Evolutionary conservation across 1,140 invertebrate genomes (phyloP), one percentile per base, ranked within the genome.

Genomic region (Cotesia glomerata): DNA sequence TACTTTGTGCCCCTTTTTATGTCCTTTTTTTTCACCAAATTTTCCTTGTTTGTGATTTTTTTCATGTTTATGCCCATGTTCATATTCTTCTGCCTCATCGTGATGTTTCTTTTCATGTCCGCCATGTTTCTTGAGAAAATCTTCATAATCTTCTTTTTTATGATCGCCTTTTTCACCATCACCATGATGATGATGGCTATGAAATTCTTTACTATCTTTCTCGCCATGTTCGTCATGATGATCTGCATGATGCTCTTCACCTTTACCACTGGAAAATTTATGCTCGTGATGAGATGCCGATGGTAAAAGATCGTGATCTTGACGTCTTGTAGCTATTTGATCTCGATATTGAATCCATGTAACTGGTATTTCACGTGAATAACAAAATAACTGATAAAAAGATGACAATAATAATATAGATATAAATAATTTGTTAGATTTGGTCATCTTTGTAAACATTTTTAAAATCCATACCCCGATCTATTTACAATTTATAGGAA

Each of bases 1-100:
- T 0, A 88, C 90, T 73, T 91, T 91, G 71, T 90, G 89, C 13
- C 90, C 90, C 73, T 91, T 90, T 74, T 91, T 90, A 70, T 89
- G 89, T 2, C 85, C 89, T 72, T 90, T 90, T 75, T 90, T 89
- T 74, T 89, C 89, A 13, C 86, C 87, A 67, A 90, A 89, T 66
- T 89, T 89, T 0, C 85, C 85, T 7, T 83, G 89, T 74, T 87
- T 84, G 3, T 86, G 82, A 0, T 87, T 89, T 32, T 88, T 83
- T 0, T 85, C 87, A 34, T 86, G 83, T 18, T 88, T 85, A 18
- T 89, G 84, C 16, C 87, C 86, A n/a, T 85, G 80, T 0, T 84
- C 85, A 68, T 87, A 86, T 54, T 89, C 84, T 3, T 78, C 80
- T n/a, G 84, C 86, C 34, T 84, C 76, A 69, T 88, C 88, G 68